These are phyloP conservation scores for Leuctra nigra DNA, from an alignment of 2,888 invertebrate species.

Conservation along the genomic window DNA sequence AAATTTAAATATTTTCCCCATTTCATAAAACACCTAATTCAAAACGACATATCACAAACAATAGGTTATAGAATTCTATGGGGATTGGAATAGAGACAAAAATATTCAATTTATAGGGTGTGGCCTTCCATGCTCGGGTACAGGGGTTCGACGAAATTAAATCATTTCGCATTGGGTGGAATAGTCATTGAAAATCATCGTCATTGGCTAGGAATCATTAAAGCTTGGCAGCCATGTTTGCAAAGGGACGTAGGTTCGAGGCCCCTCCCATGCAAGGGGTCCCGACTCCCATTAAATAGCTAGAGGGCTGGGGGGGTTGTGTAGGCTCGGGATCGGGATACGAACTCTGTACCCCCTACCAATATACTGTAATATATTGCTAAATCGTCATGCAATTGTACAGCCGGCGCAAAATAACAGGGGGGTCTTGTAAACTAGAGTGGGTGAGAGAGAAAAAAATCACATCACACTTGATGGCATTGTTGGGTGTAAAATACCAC, in stretches of 20 bases:
- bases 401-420: conserved; percentile 6
- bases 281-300: background rate
- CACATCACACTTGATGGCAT: too few species aligned
- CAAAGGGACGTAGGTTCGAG: conserved; percentile 9
- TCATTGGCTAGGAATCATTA: conserved; percentile 17
- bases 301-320: conserved; percentile 1
- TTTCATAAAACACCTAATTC: conserved; percentile 12
- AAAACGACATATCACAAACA: conserved; percentile 14
- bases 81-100: background rate
- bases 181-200: conserved; percentile 19
- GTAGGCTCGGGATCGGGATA: background rate
- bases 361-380: conserved; percentile 16
- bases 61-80: background rate
- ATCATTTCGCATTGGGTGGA: conserved; percentile 17
- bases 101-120: conserved; percentile 16
- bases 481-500: too few species aligned
- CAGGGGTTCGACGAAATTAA: conserved; percentile 16
- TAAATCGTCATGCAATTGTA: conserved; percentile 18
- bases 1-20: conserved; percentile 9
- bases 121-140: conserved; percentile 12
- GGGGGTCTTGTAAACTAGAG: too few species aligned
- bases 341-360: conserved; percentile 14
- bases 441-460: too few species aligned
- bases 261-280: conserved; percentile 12
- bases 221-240: conserved; percentile 14